Evolutionary conservation across 35 echinoderm and acorn worm species (phyloP).

Genomic region (Nesometra sesokonis): DNA sequence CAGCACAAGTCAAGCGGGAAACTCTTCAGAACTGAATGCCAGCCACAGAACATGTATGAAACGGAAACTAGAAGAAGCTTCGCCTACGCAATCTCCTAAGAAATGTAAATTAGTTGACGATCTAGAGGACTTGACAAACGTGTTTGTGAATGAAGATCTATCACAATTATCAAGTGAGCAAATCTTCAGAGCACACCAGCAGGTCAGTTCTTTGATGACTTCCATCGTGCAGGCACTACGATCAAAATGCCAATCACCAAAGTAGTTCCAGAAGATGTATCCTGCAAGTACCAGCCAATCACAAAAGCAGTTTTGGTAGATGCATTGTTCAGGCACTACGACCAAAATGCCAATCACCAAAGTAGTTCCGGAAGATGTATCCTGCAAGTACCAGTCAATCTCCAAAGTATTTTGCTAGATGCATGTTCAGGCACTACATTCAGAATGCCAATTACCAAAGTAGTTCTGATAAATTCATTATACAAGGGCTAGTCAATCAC

Average conservation of each 20-base stretch:
- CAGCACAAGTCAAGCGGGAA: neutral
- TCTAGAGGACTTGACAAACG: constrained; percentile 34
- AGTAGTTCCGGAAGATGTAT: too few species aligned
- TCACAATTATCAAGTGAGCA: constrained; percentile 27
- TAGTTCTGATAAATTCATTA: too few species aligned
- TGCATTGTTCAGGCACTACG: constrained; percentile 72
- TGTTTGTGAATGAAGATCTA: constrained; percentile 39
- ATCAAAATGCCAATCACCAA: constrained; percentile 66
- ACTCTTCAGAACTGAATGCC: neutral
- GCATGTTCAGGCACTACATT: constrained; percentile 59
- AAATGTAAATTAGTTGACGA: constrained; percentile 27
- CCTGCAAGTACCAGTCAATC: too few species aligned
- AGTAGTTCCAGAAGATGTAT: too few species aligned
- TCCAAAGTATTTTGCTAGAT: too few species aligned
- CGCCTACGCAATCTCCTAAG: constrained; percentile 20
- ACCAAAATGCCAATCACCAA: constrained; percentile 66
- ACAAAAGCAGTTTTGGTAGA: too few species aligned
- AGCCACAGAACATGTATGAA: neutral
- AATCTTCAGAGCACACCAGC: constrained; percentile 69
- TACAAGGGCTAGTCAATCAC: too few species aligned
- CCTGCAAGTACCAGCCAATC: too few species aligned
- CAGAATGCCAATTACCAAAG: constrained; percentile 63
- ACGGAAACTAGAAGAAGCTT: neutral
- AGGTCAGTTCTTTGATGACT: constrained; percentile 68
- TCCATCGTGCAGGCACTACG: constrained; percentile 70